These are phyloP conservation scores for Rosalia funebris DNA, from an alignment of 2,888 invertebrate genomes.

Conservation along the genomic window DNA sequence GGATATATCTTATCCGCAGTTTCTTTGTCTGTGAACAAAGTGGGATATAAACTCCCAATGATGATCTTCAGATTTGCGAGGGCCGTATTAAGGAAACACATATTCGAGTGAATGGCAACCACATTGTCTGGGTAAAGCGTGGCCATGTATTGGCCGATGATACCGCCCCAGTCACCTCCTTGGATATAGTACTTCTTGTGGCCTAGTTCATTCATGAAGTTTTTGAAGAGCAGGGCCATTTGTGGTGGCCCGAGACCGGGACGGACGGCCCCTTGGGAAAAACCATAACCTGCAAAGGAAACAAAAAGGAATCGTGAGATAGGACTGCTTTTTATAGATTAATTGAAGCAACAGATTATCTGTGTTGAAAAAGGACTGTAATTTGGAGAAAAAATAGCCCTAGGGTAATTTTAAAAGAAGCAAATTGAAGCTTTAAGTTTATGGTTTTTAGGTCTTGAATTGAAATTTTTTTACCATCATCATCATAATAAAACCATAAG, in stretches of 20 bases:
- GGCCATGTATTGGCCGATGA: constrained; percentile 71
- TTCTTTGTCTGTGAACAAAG: constrained; percentile 69
- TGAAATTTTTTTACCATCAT: too few species aligned
- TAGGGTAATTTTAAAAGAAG: too few species aligned
- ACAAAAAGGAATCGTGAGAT: too few species aligned
- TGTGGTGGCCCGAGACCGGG: constrained; percentile 72
- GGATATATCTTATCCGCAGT: constrained; percentile 68
- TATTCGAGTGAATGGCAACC: constrained; percentile 71
- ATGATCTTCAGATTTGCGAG: constrained; percentile 58
- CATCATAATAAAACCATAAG: too few species aligned
- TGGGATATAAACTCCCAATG: constrained; percentile 68
- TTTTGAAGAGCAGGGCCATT: constrained; percentile 70
- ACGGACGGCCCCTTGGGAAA: constrained; percentile 68
- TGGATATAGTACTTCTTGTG: constrained; percentile 75
- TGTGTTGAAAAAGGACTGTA: too few species aligned
- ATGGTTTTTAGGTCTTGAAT: too few species aligned
- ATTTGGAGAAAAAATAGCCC: too few species aligned
- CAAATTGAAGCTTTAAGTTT: too few species aligned
- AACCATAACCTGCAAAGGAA: constrained; percentile 62
- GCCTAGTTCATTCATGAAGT: constrained; percentile 78
- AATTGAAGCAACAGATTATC: too few species aligned
- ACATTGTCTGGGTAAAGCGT: constrained; percentile 71
- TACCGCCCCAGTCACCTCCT: constrained; percentile 87
- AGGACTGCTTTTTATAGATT: too few species aligned
- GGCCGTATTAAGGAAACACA: constrained; percentile 64